Evolutionary conservation across 1,140 invertebrate species (phyloP).

Genomic region (Patella vulgata): DNA sequence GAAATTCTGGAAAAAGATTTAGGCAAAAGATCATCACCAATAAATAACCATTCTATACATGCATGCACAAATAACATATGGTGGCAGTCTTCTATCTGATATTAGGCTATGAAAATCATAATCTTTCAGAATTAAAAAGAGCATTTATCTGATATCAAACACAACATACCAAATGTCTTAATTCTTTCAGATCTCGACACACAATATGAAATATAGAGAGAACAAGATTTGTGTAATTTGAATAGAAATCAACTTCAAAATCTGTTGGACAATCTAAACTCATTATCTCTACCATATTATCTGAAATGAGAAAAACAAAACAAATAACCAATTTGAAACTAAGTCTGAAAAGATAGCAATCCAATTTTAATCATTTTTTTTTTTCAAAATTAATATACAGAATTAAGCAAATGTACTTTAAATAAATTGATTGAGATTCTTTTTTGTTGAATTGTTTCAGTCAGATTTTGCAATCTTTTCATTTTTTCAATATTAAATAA

Average conservation of each 20-base stretch:
- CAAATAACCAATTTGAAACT: neutral
- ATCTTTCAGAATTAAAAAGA: too few relatives aligned
- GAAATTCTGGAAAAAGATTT: too few relatives aligned
- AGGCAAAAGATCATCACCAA: too few relatives aligned
- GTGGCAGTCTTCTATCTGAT: too few relatives aligned
- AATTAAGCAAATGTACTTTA: neutral
- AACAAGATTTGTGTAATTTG: slow-evolving; percentile 82
- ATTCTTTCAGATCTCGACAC: slow-evolving; percentile 83
- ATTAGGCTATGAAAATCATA: too few relatives aligned
- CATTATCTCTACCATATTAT: slow-evolving; percentile 81
- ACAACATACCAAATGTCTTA: slow-evolving; percentile 75
- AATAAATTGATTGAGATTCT: too few relatives aligned
- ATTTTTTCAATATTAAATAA: too few relatives aligned
- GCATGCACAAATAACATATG: too few relatives aligned
- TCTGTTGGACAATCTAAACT: slow-evolving; percentile 61
- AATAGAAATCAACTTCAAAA: slow-evolving; percentile 74
- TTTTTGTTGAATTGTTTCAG: too few relatives aligned
- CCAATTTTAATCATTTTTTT: neutral
- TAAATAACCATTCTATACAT: too few relatives aligned
- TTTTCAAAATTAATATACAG: neutral
- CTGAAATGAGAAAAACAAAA: slow-evolving; percentile 52
- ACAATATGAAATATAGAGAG: slow-evolving; percentile 82
- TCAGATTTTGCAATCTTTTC: too few relatives aligned
- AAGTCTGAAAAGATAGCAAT: neutral
- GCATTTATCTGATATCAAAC: too few relatives aligned